phyloP scores from a whole-genome alignment of 1,140 invertebrate species.

The Neocloeon triangulifer region DNA sequence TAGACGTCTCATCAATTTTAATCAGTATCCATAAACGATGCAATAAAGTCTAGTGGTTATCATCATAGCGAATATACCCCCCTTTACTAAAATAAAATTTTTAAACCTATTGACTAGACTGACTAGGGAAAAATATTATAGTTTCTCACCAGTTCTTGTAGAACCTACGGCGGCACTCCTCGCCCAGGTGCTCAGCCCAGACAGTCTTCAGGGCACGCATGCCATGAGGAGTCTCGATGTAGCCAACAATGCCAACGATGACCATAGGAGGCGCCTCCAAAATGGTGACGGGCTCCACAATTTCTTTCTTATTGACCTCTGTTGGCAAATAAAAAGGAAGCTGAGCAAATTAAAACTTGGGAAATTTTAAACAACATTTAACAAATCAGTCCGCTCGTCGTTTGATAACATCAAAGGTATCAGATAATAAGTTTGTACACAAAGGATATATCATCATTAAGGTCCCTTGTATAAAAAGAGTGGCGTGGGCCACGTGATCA shows the following conservation, averaged over 20 bases:
- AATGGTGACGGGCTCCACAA: constrained; percentile 96
- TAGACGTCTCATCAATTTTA: no score
- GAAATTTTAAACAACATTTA: constrained; percentile 6
- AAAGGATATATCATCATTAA: neutral
- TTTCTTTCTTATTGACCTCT: constrained; percentile 99
- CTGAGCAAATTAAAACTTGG: no score
- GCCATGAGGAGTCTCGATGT: constrained; percentile 96
- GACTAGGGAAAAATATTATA: neutral
- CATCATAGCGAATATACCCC: constrained; percentile 2
- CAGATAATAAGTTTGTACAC: neutral
- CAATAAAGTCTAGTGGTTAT: no score
- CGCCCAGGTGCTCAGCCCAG: constrained; percentile 96
- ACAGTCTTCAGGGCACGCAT: constrained; percentile 83
- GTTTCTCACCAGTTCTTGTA: constrained; percentile 96
- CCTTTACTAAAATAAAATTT: constrained; percentile 1
- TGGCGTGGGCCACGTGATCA: no score
- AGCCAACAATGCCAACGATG: constrained; percentile 91
- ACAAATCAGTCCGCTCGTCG: neutral
- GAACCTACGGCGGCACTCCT: constrained; percentile 93
- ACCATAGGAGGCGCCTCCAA: constrained; percentile 97
- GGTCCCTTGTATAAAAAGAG: no score
- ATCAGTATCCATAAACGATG: no score
- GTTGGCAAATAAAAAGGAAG: no score
- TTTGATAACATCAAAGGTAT: neutral
- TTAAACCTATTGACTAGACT: neutral